Evolutionary conservation across 1,140 invertebrate species (phyloP).

Genomic region (Halesus radiatus): DNA sequence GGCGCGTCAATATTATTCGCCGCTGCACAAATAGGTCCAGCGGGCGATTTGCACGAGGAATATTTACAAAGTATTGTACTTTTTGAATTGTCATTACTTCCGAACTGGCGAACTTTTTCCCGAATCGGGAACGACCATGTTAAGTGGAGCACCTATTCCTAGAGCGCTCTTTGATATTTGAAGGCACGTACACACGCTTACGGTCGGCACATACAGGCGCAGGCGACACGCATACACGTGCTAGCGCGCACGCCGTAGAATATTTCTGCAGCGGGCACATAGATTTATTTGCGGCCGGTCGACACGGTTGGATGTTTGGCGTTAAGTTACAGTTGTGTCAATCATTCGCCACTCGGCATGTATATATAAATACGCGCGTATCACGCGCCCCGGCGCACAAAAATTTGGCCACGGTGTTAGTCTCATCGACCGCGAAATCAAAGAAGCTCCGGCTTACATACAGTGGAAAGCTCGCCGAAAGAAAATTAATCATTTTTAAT

Average conservation of each 20-base stretch:
- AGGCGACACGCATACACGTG: conserved; percentile 27
- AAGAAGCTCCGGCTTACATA: neutral
- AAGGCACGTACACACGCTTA: conserved; percentile 18
- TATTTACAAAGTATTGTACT: neutral
- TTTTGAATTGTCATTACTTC: neutral
- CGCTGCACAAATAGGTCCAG: too few species aligned
- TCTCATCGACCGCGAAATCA: conserved; percentile 25
- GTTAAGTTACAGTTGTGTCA: conserved; percentile 56
- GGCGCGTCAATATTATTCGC: too few species aligned
- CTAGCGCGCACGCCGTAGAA: conserved; percentile 16
- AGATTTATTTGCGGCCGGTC: conserved; percentile 55
- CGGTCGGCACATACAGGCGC: neutral
- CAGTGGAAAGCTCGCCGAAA: neutral
- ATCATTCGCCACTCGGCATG: conserved; percentile 52
- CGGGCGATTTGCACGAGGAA: too few species aligned
- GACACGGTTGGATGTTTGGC: conserved; percentile 54
- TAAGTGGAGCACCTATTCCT: conserved; percentile 49
- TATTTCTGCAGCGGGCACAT: conserved; percentile 47
- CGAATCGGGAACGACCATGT: conserved; percentile 42
- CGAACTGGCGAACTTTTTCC: conserved; percentile 32
- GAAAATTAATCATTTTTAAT: conserved; percentile 52
- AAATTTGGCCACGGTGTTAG: conserved; percentile 15
- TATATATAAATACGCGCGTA: conserved; percentile 40
- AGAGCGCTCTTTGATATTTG: conserved; percentile 51
- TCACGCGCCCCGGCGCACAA: conserved; percentile 22